Evolutionary conservation across 2,888 invertebrate genomes (phyloP).

Genomic region (Steinernema hermaphroditum): DNA sequence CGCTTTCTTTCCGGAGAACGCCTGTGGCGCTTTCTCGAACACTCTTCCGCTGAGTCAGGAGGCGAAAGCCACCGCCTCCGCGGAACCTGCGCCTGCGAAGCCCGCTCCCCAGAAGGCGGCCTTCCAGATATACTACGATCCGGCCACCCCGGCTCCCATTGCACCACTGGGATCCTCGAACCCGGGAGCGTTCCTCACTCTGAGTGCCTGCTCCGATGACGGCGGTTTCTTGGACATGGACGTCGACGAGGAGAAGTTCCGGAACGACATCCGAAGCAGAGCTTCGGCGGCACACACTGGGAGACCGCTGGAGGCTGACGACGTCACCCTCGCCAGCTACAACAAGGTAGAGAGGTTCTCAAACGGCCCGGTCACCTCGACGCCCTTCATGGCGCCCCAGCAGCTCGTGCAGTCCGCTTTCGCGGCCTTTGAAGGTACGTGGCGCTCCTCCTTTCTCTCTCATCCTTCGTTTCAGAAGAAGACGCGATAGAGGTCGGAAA

Average conservation of each 20-base stretch:
- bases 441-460: too few species aligned
- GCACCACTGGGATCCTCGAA: background rate
- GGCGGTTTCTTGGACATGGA: too few species aligned
- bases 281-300: too few species aligned
- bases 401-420: background rate
- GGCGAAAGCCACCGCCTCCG: background rate
- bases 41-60: conserved; percentile 12
- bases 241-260: too few species aligned
- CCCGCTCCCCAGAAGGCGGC: background rate
- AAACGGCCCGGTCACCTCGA: background rate
- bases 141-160: background rate
- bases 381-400: background rate
- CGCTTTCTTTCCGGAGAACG: background rate
- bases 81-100: background rate
- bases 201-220: too few species aligned
- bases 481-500: too few species aligned
- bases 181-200: background rate
- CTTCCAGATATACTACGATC: conserved; percentile 1
- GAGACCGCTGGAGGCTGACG: too few species aligned
- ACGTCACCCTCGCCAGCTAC: too few species aligned
- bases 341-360: too few species aligned
- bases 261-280: too few species aligned
- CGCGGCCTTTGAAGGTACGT: background rate
- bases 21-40: background rate
- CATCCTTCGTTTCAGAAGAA: too few species aligned